Evolutionary conservation across 2,797 vertebrate genomes (phyloP), one percentile per base, ranked within the genome.

Genomic region (Fistularia commersonii): DNA sequence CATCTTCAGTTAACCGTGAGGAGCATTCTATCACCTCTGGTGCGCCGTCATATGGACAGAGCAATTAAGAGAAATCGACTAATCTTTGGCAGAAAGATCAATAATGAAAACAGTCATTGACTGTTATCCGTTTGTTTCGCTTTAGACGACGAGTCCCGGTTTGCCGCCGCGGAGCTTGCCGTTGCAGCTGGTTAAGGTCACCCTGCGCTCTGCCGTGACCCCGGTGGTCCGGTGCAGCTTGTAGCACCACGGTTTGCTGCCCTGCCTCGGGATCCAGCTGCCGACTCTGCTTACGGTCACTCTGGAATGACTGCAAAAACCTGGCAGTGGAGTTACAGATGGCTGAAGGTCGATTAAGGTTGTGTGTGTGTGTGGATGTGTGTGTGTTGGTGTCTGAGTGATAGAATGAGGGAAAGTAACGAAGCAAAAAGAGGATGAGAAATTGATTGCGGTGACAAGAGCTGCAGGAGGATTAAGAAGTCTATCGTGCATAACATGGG

Each of bases 231-330:
- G 6, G 57, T 61, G 72, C 64, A 61, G 71, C 76, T 72, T 60
- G 63, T 32, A 51, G 71, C 61, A 63, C 61, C 61, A 61, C 51
- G 38, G 60, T 60, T 60, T 61, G 47, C 60, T 42, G 23, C 51
- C 45, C 35, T 35, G 69, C 79, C 80, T 47, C 57, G 13, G 74
- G 77, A 61, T 51, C 48, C 68, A 69, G 60, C 80, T 81, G 81
- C 84, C 83, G 41, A 1, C 57, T 55, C 72, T 48, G 71, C 51
- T 88, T 73, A 83, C 48, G 60, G 74, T 85, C 68, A 76, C 44
- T 65, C 53, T 75, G 43, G 63, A 54, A 70, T 5, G 9, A 46
- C 61, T 62, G 65, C 45, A 12, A 61, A 70, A 74, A 70, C 60
- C 69, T 67, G 72, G 50, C 54, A 12, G 51, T 11, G 40, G 51